Evolutionary conservation across 2,797 vertebrate genomes (phyloP), one percentile per base, ranked within the genome.

Genomic region (Rhinogobio ventralis): DNA sequence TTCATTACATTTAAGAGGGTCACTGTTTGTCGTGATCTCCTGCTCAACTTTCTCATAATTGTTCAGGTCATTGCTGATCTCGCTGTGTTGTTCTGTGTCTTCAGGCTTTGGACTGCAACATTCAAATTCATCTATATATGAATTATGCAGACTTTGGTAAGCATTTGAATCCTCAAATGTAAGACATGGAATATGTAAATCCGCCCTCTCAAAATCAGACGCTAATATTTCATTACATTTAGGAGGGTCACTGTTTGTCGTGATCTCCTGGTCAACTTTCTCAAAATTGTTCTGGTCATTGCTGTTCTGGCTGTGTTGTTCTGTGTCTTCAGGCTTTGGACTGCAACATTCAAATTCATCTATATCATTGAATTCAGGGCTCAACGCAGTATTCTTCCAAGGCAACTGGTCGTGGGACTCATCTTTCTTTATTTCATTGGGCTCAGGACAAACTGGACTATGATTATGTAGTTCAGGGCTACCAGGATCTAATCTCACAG

Each of bases 401-500:
- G 53, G 14, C 28, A 67, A 8, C 30, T 51, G 72, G 2, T 73
- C 76, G 20, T 69, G 78, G 25, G 57, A 81, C 8, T 85, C 87
- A 0, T 79, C 85, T 79, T 88, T 88, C 55, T 87, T 89, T 13
- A 51, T 62, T 51, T 89, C 79, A 33, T 36, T 80, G 25, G 60
- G 45, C 36, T 88, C 89, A 30, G 84, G 73, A 82, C 85, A 89
- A 79, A 86, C 64, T 25, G 86, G 81, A 71, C 84, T 86, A 19
- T 69, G 39, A 28, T 82, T 85, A 15, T 64, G 42, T 64, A 85
- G 15, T 36, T 85, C 89, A 39, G 89, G 87, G 74, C 89, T 89
- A 28, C 89, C 84, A 20, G 89, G 89, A 60, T 89, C 89, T 79
- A 89, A 68, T 39, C 87, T 83, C 13, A 89, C 87, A 25, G 89